Evolutionary conservation across 1,140 invertebrate species (phyloP).

Genomic region (Formica exsecta): DNA sequence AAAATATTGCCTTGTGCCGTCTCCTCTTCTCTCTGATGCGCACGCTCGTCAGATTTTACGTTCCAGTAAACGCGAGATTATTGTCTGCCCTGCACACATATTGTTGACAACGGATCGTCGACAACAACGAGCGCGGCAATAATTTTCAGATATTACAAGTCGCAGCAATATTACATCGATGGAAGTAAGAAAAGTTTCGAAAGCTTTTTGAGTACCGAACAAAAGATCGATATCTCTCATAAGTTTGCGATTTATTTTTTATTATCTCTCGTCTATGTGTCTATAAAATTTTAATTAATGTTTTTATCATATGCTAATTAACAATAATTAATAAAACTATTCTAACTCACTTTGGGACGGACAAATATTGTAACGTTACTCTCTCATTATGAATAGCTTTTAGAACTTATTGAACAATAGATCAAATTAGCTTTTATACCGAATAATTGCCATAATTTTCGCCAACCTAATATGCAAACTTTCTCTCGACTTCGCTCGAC

Average conservation of each 20-base stretch:
- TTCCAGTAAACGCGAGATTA: constrained; percentile 65
- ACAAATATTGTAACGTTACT: not conserved
- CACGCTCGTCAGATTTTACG: constrained; percentile 62
- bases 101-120: constrained; percentile 23
- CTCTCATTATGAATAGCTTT: not conserved
- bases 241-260: not conserved
- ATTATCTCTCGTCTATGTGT: not conserved
- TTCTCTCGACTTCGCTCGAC: constrained; percentile 23
- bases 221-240: not conserved
- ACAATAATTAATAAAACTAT: not conserved
- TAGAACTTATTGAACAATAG: constrained; percentile 27
- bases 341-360: not conserved
- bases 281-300: constrained; percentile 2
- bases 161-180: not conserved
- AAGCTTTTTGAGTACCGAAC: not conserved
- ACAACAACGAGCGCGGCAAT: constrained; percentile 27
- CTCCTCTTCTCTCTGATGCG: constrained; percentile 43
- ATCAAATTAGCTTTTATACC: constrained; percentile 27
- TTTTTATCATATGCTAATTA: not conserved
- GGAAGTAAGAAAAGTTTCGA: not conserved
- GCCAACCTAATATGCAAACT: constrained; percentile 14
- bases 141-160: constrained; percentile 46
- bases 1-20: constrained; percentile 58
- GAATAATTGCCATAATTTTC: constrained; percentile 19
- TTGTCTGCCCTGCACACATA: constrained; percentile 50